A percentile compares a stretch with the other conserved stretches of the same genome.
Evolutionary conservation across 1,140 invertebrate species (phyloP).

Genomic region (Macrosteles quadrilineatus): DNA sequence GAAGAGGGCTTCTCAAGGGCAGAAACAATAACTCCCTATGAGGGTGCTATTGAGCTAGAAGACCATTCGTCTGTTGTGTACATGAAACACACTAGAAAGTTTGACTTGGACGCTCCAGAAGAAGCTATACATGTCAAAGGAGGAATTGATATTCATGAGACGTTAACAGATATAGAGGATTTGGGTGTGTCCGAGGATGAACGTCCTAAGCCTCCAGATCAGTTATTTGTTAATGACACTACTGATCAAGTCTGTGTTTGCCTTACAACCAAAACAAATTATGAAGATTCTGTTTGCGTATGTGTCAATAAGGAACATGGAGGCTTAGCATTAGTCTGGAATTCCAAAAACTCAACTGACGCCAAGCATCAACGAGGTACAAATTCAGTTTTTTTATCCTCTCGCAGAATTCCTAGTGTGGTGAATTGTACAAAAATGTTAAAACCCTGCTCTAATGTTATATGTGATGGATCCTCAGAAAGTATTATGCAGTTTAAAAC

Average conservation of each 20-base stretch:
- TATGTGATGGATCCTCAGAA: too few species aligned
- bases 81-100: conserved; percentile 48
- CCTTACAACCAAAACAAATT: conserved; percentile 18
- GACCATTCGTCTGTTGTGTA: conserved; percentile 50
- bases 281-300: conserved; percentile 34
- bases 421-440: background rate
- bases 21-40: conserved; percentile 43
- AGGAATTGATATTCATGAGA: conserved; percentile 46
- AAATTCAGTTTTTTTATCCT: conserved; percentile 9
- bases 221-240: conserved; percentile 37
- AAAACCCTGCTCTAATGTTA: too few species aligned
- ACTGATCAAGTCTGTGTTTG: conserved; percentile 40
- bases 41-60: conserved; percentile 42
- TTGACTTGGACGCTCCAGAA: conserved; percentile 49
- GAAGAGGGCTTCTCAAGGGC: conserved; percentile 47
- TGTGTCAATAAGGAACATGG: conserved; percentile 35
- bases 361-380: conserved; percentile 24
- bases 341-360: conserved; percentile 29
- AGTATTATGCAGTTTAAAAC: background rate
- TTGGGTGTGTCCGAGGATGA: conserved; percentile 47
- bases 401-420: background rate
- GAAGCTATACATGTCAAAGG: conserved; percentile 56
- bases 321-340: conserved; percentile 37
- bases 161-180: conserved; percentile 56
- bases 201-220: conserved; percentile 15